Evolutionary conservation across 2,888 invertebrate genomes (phyloP), one percentile per base, ranked within the genome.

Genomic region (Iselma pallidipennis): DNA sequence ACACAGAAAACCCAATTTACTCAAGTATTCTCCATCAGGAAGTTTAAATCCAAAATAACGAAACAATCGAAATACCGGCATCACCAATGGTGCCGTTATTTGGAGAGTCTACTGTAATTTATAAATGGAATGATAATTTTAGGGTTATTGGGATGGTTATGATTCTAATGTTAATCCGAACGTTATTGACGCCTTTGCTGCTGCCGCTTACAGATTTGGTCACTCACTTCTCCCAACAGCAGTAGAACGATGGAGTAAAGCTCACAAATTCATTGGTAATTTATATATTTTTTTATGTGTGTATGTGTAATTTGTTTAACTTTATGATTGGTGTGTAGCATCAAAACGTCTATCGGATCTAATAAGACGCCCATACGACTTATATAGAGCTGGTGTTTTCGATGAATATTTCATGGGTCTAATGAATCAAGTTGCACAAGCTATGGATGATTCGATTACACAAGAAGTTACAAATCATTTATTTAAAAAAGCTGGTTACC

Each of bases 381-480:
- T 96, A 67, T 96, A 95, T 82, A 86, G 95, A 75, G 94, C 95
- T 16, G 95, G 95, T 57, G 92, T 95, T 3, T 83, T 95, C 28
- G 95, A 96, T 78, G 94, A 95, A 82, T 96, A 95, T 78, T 88
- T 95, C 31, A 94, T 95, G 92, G 95, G 95, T 33, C 83, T 95
- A 66, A 91, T 94, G 90, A 95, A 95, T 81, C 95, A 96, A 84
- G 94, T 95, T 21, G 94, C 95, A 1, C 95, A 95, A 81, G 94
- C 95, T 76, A 95, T 95, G 93, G 96, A 96, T 79, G 95, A 95
- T 79, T 95, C 94, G 0, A 94, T 96, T 68, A 95, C 95, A 0
- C 89, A 89, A 74, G 88, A 95, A 86, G 94, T 95, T 1, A 95
- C 95, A 33, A 95, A 95, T 82, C 94, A 95, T 81, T 83, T 95